Percentiles rank a stretch among this genome's conserved stretches.
Conservation (phyloP, 2,113 vertebrate species). For the Oxygymnocypris stewartii region DNA sequence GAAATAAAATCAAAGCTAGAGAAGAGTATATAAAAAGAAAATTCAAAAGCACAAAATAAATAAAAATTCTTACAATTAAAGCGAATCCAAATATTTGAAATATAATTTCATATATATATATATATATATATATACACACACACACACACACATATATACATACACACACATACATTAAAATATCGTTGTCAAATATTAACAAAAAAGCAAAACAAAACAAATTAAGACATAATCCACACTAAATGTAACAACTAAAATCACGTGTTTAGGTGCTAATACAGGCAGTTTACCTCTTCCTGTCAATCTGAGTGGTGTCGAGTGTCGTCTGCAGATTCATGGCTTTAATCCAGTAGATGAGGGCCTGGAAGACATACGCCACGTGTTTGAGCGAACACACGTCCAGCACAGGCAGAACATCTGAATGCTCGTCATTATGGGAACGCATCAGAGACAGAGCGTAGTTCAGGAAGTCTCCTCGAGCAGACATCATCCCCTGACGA, state of each 20-base stretch:
- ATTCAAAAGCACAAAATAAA: not conserved
- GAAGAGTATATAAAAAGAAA: too few species aligned
- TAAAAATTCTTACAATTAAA: not conserved
- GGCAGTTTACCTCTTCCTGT: slow-evolving; percentile 87
- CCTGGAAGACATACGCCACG: slow-evolving; percentile 98
- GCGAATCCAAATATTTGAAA: not conserved
- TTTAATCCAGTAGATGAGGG: slow-evolving; percentile 99
- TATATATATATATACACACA: too few species aligned
- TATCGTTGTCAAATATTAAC: not conserved
- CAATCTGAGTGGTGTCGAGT: slow-evolving; percentile 92
- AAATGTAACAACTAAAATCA: not conserved
- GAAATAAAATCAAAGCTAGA: not conserved
- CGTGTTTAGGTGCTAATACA: too few species aligned
- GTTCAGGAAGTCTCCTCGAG: slow-evolving; percentile 96
- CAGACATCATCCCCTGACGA: slow-evolving; percentile 98
- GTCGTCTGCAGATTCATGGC: slow-evolving; percentile 99
- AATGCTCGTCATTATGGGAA: slow-evolving; percentile 98
- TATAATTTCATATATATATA: not conserved
- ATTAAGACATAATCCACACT: not conserved
- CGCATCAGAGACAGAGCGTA: slow-evolving; percentile 97
- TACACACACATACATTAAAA: too few species aligned
- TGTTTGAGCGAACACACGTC: slow-evolving; percentile 98
- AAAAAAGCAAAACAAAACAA: not conserved
- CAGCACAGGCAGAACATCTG: slow-evolving; percentile 94
- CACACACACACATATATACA: too few species aligned